phyloP scores from a whole-genome alignment of 2,113 vertebrate species.

The Danio rerio region DNA sequence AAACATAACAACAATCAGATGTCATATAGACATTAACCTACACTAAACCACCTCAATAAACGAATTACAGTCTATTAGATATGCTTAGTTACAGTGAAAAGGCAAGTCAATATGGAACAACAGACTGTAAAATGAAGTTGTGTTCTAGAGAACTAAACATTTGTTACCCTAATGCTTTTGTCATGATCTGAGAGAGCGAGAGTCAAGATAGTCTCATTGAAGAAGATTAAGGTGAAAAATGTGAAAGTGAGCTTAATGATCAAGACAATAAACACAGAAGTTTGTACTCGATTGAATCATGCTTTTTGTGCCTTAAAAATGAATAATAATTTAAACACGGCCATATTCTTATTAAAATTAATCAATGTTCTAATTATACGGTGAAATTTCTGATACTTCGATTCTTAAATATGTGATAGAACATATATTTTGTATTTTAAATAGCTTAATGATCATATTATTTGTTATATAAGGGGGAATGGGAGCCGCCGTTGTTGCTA shows the following conservation, averaged over 20 bases:
- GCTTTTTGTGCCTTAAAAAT: too few relatives aligned
- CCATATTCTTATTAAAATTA: too few relatives aligned
- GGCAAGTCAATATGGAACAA: background rate
- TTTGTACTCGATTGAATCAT: background rate
- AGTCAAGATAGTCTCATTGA: background rate
- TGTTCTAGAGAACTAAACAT: background rate
- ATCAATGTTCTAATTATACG: too few relatives aligned
- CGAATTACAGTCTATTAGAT: background rate
- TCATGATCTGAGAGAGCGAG: background rate
- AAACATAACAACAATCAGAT: background rate
- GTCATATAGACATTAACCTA: background rate
- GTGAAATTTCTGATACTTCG: too few relatives aligned
- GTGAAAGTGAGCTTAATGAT: background rate
- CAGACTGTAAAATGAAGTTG: background rate
- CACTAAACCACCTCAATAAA: background rate
- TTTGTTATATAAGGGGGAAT: too few relatives aligned
- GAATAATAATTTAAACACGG: too few relatives aligned
- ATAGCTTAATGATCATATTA: too few relatives aligned
- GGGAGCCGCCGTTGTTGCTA: too few relatives aligned
- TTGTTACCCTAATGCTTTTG: conserved; percentile 10
- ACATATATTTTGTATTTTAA: too few relatives aligned
- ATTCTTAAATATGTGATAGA: too few relatives aligned
- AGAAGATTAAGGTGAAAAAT: background rate
- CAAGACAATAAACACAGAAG: background rate
- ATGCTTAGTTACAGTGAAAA: background rate